A percentile compares a stretch with the other conserved stretches of the same genome.
Evolutionary conservation across 2,888 invertebrate species (phyloP).

Genomic region (Selenia dentaria): DNA sequence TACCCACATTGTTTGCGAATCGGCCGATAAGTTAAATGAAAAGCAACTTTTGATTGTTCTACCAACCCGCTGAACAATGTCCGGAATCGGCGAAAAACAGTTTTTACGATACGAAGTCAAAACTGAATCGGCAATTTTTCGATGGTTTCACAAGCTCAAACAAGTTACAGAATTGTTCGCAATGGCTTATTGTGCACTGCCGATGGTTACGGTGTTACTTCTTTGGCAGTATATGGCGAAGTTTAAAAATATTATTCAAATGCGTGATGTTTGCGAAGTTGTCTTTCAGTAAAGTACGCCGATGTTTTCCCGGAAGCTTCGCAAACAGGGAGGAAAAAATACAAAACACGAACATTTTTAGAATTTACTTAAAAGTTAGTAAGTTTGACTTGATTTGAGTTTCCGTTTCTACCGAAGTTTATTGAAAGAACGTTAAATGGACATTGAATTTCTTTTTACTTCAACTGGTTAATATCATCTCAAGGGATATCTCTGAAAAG

Average conservation of each 20-base stretch:
- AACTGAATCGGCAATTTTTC: slow-evolving; percentile 44
- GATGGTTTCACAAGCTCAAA: slow-evolving; percentile 39
- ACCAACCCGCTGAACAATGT: slow-evolving; percentile 42
- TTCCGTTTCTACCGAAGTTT: neutral
- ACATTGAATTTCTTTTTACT: too few species aligned
- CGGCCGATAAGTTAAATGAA: slow-evolving; percentile 66
- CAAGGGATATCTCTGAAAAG: too few species aligned
- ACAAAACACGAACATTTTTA: neutral
- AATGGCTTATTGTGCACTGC: slow-evolving; percentile 27
- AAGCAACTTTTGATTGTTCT: slow-evolving; percentile 68
- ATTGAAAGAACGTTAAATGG: neutral
- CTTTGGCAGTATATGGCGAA: slow-evolving; percentile 2
- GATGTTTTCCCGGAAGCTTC: slow-evolving; percentile 12
- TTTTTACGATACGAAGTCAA: slow-evolving; percentile 37
- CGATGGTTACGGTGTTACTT: slow-evolving; percentile 6
- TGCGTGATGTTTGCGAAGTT: slow-evolving; percentile 10
- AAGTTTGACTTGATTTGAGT: neutral
- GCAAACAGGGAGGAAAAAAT: slow-evolving; percentile 7
- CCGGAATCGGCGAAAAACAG: slow-evolving; percentile 34
- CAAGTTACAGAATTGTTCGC: slow-evolving; percentile 41
- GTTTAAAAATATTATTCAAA: slow-evolving; percentile 13
- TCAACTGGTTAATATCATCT: too few species aligned
- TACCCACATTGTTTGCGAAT: slow-evolving; percentile 56
- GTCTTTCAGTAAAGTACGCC: slow-evolving; percentile 7
- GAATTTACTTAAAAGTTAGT: neutral